Evolutionary conservation across 2,113 vertebrate species (phyloP), one percentile per base, ranked within the genome.

Genomic region (Pithys albifrons): DNA sequence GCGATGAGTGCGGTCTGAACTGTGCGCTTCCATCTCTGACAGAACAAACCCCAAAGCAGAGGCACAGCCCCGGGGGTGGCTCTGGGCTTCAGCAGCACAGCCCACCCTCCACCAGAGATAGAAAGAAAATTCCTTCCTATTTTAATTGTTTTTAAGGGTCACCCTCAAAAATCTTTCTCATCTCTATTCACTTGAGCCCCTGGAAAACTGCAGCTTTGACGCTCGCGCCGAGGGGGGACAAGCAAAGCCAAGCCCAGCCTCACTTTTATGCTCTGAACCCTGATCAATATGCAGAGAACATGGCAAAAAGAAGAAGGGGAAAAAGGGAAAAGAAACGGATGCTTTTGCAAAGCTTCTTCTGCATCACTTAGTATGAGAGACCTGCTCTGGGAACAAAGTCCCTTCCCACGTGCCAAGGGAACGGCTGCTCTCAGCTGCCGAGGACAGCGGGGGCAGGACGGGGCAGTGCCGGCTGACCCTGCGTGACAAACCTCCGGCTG

Each of bases 1-100:
- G n/a, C 1, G 3, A 48, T 0, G 49, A 45, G 23, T 6, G 8
- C 0, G 1, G 39, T 0, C 0, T 0, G 57, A 62, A 49, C 55
- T n/a, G 57, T 4, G 74, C 81, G 22, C 1, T 49, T 74, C 3
- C 3, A 27, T 20, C 11, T 0, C 12, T 4, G 0, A 17, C 2
- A 19, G 55, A 88, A 66, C 12, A 23, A 48, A 25, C 51, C 19
- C 45, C 20, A 7, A 39, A 25, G 43, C 5, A 1, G 29, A 64
- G 70, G 29, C 54, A n/a, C 39, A 25, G 59, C 77, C 64, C 33
- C 1, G 1, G 23, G 22, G 15, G 25, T 5, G 10, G 37, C 66
- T 37, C 57, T 3, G 20, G 69, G 69, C 37, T 43, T 27, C 57
- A 18, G 39, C 31, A 1, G 45, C 41, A 11, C 20, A 8, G 52